Evolutionary conservation across 2,113 vertebrate species (phyloP).

Genomic region (Odocoileus hemionus): DNA sequence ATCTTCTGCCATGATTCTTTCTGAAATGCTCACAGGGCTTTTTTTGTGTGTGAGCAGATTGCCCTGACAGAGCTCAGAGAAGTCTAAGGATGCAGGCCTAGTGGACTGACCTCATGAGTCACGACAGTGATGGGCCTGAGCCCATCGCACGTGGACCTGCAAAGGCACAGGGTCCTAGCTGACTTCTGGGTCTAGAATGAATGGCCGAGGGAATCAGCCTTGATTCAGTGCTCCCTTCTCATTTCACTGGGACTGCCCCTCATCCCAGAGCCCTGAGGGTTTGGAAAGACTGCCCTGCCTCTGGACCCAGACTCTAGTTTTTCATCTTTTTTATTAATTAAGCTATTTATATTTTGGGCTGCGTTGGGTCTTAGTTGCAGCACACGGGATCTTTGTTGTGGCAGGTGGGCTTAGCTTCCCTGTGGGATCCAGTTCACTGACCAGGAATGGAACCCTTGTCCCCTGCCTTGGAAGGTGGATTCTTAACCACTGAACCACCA

Average conservation of each 20-base stretch:
- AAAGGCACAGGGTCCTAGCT: background rate
- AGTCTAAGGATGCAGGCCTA: background rate
- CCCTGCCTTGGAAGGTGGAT: background rate
- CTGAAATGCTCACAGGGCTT: background rate
- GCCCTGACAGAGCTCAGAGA: background rate
- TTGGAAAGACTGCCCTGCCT: background rate
- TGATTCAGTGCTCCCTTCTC: background rate
- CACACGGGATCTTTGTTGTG: background rate
- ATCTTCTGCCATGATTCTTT: background rate
- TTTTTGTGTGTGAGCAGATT: background rate
- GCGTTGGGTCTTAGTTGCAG: background rate
- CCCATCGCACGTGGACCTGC: background rate
- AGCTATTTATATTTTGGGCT: background rate
- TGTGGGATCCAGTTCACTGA: background rate
- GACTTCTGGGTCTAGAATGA: background rate
- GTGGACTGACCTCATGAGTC: background rate
- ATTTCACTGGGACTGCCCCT: background rate
- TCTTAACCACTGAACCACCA: background rate
- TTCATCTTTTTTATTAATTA: background rate
- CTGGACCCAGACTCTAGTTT: background rate
- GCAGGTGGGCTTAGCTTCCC: background rate
- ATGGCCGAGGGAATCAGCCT: accelerated
- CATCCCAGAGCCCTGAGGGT: background rate
- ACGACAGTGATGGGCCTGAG: accelerated
- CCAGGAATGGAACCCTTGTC: background rate